A percentile compares a stretch with the other conserved stretches of the same genome.
phyloP scores from a whole-genome alignment of 2,888 invertebrate species.

The Ditylenchus weischeri region DNA sequence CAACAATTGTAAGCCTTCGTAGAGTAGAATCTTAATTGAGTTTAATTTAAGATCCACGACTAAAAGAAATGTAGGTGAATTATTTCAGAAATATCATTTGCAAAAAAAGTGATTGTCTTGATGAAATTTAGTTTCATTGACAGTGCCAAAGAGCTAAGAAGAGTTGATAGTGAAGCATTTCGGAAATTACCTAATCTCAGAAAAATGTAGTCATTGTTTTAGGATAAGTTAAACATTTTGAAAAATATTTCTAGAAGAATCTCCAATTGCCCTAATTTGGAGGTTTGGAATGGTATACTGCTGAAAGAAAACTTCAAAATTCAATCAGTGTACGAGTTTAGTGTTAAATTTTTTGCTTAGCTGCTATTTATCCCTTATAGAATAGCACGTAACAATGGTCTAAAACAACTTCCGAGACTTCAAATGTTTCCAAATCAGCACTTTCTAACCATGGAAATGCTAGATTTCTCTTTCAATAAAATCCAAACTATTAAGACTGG shows the following conservation, averaged over 20 bases:
- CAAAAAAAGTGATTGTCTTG: not conserved
- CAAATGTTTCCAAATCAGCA: slow-evolving; percentile 32
- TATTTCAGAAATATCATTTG: too few relatives aligned
- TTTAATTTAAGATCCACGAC: slow-evolving; percentile 16
- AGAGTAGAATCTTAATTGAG: too few relatives aligned
- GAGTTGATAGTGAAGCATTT: slow-evolving; percentile 30
- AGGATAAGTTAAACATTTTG: slow-evolving; percentile 6
- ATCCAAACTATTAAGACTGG: slow-evolving; percentile 23
- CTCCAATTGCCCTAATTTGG: slow-evolving; percentile 38
- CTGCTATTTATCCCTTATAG: slow-evolving; percentile 14
- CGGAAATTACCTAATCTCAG: slow-evolving; percentile 22
- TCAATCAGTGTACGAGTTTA: slow-evolving; percentile 41
- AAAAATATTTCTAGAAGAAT: slow-evolving; percentile 36
- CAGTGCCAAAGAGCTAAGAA: slow-evolving; percentile 19
- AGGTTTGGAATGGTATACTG: slow-evolving; percentile 40
- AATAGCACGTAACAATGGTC: slow-evolving; percentile 30
- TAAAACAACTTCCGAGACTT: slow-evolving; percentile 34
- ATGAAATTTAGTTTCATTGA: slow-evolving; percentile 29
- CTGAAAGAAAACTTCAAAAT: slow-evolving; percentile 40
- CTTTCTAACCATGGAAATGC: slow-evolving; percentile 36
- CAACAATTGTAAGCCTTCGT: slow-evolving; percentile 17
- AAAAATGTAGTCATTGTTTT: slow-evolving; percentile 30
- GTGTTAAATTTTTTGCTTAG: not conserved
- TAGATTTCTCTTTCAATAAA: slow-evolving; percentile 43
- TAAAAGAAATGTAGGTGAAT: slow-evolving; percentile 41